Percentiles rank a stretch among this genome's conserved stretches.
Evolutionary conservation across 2,113 vertebrate species (phyloP).

Genomic region (Eleginops maclovinus): DNA sequence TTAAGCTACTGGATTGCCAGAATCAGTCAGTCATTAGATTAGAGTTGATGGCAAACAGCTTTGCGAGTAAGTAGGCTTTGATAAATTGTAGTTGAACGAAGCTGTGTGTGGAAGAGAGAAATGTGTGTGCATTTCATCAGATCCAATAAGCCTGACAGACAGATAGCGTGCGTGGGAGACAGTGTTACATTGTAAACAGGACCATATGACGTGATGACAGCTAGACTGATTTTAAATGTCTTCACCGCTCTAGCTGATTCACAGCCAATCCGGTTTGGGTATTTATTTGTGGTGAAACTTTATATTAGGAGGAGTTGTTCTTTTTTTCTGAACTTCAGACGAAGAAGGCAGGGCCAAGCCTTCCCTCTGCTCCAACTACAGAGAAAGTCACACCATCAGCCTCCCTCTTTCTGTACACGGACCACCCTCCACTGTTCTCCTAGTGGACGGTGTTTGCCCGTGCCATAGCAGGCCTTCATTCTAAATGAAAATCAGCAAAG

Average conservation of each 20-base stretch:
- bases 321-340: slow-evolving; percentile 51
- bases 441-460: slow-evolving; percentile 37
- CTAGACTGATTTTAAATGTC: slow-evolving; percentile 10
- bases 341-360: slow-evolving; percentile 68
- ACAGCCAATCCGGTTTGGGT: slow-evolving; percentile 22
- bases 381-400: slow-evolving; percentile 65
- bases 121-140: background rate
- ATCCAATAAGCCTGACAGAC: slow-evolving; percentile 16
- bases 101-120: background rate
- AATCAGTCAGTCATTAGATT: slow-evolving; percentile 45
- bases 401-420: slow-evolving; percentile 63
- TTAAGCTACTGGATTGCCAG: slow-evolving; percentile 46
- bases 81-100: slow-evolving; percentile 28
- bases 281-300: slow-evolving; percentile 42
- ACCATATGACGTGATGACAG: slow-evolving; percentile 18
- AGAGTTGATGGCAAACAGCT: slow-evolving; percentile 60
- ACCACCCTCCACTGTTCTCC: slow-evolving; percentile 72
- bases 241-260: background rate
- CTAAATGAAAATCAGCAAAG: slow-evolving; percentile 70
- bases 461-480: slow-evolving; percentile 54
- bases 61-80: slow-evolving; percentile 11
- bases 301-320: slow-evolving; percentile 48
- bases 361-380: slow-evolving; percentile 40
- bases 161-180: background rate
- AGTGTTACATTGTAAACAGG: slow-evolving; percentile 10